phyloP scores from a whole-genome alignment of 2,113 vertebrate genomes.

The Cyprinodon tularosa region DNA sequence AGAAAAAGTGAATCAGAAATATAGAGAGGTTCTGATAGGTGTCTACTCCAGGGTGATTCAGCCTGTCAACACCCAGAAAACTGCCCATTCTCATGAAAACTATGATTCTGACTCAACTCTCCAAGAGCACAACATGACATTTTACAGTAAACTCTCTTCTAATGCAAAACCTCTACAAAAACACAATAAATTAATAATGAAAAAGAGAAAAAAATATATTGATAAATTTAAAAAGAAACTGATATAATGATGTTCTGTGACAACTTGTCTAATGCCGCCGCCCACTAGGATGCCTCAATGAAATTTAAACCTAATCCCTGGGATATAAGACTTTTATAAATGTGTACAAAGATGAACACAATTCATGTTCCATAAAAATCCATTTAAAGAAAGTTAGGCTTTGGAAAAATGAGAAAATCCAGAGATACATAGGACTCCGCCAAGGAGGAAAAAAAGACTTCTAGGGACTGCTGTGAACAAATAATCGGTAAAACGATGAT shows the following conservation, averaged over 20 bases:
- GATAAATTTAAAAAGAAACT: slow-evolving; percentile 31
- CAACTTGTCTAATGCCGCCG: slow-evolving; percentile 6
- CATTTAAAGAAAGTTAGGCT: slow-evolving; percentile 24
- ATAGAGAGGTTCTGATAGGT: slow-evolving; percentile 22
- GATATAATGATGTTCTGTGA: slow-evolving; percentile 25
- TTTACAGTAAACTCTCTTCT: slow-evolving; percentile 48
- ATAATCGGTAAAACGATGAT: slow-evolving; percentile 51
- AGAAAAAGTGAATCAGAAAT: slow-evolving; percentile 3
- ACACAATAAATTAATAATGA: slow-evolving; percentile 31
- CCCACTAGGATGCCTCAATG: slow-evolving; percentile 27
- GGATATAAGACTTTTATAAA: neutral
- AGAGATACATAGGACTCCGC: slow-evolving; percentile 13
- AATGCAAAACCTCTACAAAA: slow-evolving; percentile 40
- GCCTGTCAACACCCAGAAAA: slow-evolving; percentile 63
- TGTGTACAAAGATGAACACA: neutral
- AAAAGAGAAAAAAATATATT: neutral
- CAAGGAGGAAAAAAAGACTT: slow-evolving; percentile 26
- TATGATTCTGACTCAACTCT: slow-evolving; percentile 54
- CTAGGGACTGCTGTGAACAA: slow-evolving; percentile 41
- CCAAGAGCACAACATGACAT: slow-evolving; percentile 59
- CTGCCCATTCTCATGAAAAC: slow-evolving; percentile 58
- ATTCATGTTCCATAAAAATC: neutral
- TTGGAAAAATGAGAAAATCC: slow-evolving; percentile 21
- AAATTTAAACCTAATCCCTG: slow-evolving; percentile 33
- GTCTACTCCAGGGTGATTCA: slow-evolving; percentile 49